Evolutionary conservation across 2,888 invertebrate species (phyloP).

Genomic region (Diaphora mendica): DNA sequence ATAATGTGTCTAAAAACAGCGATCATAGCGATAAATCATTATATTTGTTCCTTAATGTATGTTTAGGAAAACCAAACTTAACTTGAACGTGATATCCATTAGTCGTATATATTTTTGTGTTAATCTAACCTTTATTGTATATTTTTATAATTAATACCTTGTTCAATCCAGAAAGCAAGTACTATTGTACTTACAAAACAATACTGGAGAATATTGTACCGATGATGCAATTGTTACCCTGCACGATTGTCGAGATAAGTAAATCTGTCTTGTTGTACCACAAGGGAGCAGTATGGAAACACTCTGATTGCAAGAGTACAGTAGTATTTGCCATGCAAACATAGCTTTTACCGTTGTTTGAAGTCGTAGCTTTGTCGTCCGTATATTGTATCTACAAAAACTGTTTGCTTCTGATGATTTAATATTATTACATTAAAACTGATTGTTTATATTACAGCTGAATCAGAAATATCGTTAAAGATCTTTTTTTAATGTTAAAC

Average conservation of each 20-base stretch:
- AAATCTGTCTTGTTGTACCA: conserved; percentile 23
- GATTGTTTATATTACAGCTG: neutral
- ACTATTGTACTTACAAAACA: conserved; percentile 7
- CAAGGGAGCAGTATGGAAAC: conserved; percentile 21
- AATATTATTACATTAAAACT: neutral
- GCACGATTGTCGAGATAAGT: conserved; percentile 35
- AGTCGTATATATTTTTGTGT: no score
- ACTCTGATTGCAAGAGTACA: conserved; percentile 39
- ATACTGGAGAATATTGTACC: conserved; percentile 23
- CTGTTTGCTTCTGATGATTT: neutral
- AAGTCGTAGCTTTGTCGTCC: conserved; percentile 26
- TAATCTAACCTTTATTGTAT: no score
- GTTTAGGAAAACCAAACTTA: neutral
- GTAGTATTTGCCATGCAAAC: conserved; percentile 34
- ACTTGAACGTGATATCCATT: neutral
- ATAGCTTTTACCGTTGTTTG: conserved; percentile 26
- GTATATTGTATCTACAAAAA: neutral
- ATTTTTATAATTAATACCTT: no score
- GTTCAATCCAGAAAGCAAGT: no score
- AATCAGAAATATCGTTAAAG: neutral
- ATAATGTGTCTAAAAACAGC: no score
- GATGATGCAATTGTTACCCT: conserved; percentile 34
- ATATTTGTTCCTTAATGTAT: no score
- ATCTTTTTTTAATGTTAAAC: neutral
- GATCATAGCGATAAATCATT: no score